A percentile compares a stretch with the other conserved stretches of the same genome.
phyloP scores from a whole-genome alignment of 2,797 vertebrate species.

The Tapera naevia region DNA sequence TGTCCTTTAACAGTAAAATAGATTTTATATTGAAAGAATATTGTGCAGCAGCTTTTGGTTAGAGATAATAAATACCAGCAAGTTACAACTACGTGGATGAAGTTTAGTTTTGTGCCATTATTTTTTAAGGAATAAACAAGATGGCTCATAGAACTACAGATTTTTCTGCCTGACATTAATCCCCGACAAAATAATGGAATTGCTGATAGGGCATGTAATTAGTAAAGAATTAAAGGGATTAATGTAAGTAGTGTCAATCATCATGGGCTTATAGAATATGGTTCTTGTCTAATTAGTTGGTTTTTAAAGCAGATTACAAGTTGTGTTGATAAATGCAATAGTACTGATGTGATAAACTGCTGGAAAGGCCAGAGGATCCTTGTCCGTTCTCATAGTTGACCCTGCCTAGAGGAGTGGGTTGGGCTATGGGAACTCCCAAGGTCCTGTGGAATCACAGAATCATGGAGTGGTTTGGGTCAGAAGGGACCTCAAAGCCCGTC shows the following conservation, averaged over 20 bases:
- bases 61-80: constrained; percentile 24
- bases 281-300: constrained; percentile 38
- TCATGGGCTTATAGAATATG: neutral
- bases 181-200: constrained; percentile 60
- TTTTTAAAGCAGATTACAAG: neutral
- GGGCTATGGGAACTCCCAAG: neutral
- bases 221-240: constrained; percentile 65
- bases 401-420: neutral
- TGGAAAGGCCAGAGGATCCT: neutral
- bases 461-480: no score
- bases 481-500: no score
- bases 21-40: neutral
- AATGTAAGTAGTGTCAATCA: constrained; percentile 53
- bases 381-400: neutral
- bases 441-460: no score
- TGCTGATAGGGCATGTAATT: constrained; percentile 58
- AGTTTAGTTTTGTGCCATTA: constrained; percentile 3
- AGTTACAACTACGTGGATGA: neutral
- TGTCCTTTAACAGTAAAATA: neutral
- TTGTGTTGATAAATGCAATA: constrained; percentile 25
- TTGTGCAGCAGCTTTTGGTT: constrained; percentile 20
- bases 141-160: neutral
- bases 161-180: constrained; percentile 51
- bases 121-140: constrained; percentile 45
- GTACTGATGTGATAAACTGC: neutral